Evolutionary conservation across 37 sponge, comb jelly and placozoan genomes (phyloP).

Genomic region (Dysidea cf. avara): DNA sequence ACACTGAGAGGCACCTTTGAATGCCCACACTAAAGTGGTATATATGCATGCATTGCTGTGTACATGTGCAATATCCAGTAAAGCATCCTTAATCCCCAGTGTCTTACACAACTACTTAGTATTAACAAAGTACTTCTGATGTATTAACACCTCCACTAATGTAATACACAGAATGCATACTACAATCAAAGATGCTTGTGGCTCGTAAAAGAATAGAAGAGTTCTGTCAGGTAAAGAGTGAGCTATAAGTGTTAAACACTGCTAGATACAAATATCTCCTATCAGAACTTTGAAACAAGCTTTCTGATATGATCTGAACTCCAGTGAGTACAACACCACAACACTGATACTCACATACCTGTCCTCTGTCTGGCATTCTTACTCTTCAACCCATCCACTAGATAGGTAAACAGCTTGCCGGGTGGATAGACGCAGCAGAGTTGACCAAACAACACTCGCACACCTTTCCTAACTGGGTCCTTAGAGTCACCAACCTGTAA

Average conservation of each 20-base stretch:
- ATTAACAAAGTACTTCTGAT: too few species aligned
- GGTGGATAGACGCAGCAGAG: constrained; percentile 85
- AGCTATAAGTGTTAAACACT: background rate
- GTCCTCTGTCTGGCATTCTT: constrained; percentile 82
- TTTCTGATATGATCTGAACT: background rate
- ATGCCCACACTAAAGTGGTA: too few species aligned
- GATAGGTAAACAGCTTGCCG: constrained; percentile 60
- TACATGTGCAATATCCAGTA: too few species aligned
- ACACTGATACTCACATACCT: constrained; percentile 38
- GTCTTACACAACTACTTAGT: too few species aligned
- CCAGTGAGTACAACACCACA: background rate
- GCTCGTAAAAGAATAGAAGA: too few species aligned
- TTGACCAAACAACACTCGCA: constrained; percentile 71
- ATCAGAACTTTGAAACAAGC: background rate
- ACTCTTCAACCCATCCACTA: constrained; percentile 86
- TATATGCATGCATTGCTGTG: too few species aligned
- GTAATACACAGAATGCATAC: too few species aligned
- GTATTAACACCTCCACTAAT: too few species aligned
- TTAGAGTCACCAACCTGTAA: constrained; percentile 87
- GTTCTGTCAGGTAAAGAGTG: background rate
- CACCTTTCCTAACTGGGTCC: constrained; percentile 86
- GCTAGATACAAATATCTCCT: background rate
- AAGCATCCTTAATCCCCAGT: too few species aligned
- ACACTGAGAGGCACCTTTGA: too few species aligned
- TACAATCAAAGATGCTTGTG: too few species aligned